Evolutionary conservation across 2,888 invertebrate genomes (phyloP), one percentile per base, ranked within the genome.

Genomic region (Pachliopta kotzebuea): DNA sequence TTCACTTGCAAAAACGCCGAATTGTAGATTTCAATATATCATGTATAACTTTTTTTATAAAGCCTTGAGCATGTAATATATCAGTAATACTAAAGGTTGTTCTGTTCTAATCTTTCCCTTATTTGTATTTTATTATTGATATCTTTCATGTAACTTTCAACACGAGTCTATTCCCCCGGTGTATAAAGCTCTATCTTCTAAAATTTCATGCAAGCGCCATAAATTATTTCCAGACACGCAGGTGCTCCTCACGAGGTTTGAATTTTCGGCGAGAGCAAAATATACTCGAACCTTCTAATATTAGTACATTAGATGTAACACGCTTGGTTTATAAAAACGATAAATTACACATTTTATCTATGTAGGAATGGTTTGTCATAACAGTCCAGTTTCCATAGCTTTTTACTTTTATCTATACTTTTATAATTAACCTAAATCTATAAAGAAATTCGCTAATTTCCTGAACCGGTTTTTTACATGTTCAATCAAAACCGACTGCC

Each of bases 121-220:
- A n/a, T 63, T 58, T 57, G 45, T 63, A 24, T 58, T 63, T 57
- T 52, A 53, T 52, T 26, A 31, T 63, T 57, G 42, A 63, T 63
- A 57, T 21, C 6, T 52, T 60, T 53, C 53, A 60, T 60, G 60
- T 63, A 60, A 60, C 52, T 67, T 69, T 69, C 68, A 67, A 54
- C 65, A 37, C 56, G 64, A 57, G 62, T 66, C 64, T 60, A 60
- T 63, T 67, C 67, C 63, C 66, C 53, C 45, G 31, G 56, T 29
- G 57, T 52, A 62, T 59, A 62, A 65, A 65, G 60, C 63, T 70
- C 68, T 66, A 64, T 67, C 68, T 68, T 61, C 61, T 65, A 37
- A 61, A 65, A 65, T 65, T 65, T 61, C 61, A 65, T 62, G 54
- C 54, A 58, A 62, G 60, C 65, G 57, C 49, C 54, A 61, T 65